phyloP scores from a whole-genome alignment of 2,888 invertebrate species.

The Stegana nigrithorax region DNA sequence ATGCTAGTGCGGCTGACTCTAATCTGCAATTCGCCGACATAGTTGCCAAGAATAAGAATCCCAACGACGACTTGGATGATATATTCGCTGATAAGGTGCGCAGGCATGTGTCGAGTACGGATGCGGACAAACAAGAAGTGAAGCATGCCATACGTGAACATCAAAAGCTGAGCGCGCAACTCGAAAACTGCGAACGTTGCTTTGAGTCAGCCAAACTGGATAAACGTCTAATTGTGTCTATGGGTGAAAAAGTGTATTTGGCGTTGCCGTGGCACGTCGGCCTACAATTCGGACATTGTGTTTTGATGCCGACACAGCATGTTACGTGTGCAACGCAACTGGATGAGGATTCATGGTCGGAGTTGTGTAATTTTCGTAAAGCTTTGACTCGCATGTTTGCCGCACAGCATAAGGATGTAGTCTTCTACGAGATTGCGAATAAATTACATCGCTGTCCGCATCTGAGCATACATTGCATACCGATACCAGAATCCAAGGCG shows the following conservation, averaged over 20 bases:
- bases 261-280: conserved; percentile 85
- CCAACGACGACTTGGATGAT: conserved; percentile 84
- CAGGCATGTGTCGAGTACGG: conserved; percentile 73
- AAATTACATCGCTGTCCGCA: conserved; percentile 82
- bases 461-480: conserved; percentile 89
- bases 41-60: conserved; percentile 74
- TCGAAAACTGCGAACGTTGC: conserved; percentile 87
- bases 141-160: conserved; percentile 81
- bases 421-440: conserved; percentile 91
- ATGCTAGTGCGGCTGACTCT: conserved; percentile 82
- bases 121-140: conserved; percentile 74
- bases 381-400: conserved; percentile 83
- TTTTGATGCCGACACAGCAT: conserved; percentile 88
- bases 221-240: conserved; percentile 86
- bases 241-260: conserved; percentile 86
- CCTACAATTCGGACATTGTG: conserved; percentile 85
- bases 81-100: conserved; percentile 85
- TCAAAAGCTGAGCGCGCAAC: conserved; percentile 74
- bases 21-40: conserved; percentile 84
- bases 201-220: conserved; percentile 82
- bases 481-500: conserved; percentile 75
- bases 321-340: conserved; percentile 81
- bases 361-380: conserved; percentile 81
- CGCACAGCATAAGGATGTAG: conserved; percentile 79
- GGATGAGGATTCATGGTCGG: conserved; percentile 96